These are phyloP conservation scores for Oxystoma pomonae DNA, from an alignment of 2,888 invertebrate species.

Conservation along the genomic window DNA sequence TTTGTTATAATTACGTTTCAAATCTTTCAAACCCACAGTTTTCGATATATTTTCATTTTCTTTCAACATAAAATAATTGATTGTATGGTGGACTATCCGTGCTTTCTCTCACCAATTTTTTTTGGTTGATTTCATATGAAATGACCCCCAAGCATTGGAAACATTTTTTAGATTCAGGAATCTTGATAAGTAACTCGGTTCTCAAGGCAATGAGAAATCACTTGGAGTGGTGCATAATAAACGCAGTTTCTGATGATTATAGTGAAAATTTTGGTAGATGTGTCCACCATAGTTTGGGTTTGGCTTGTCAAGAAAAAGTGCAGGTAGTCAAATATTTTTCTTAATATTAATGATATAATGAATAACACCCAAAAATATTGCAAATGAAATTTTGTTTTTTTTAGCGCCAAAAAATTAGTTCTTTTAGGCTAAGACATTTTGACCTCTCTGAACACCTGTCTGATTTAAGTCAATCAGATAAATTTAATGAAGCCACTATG, in stretches of 20 bases:
- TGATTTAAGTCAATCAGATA: constrained; percentile 43
- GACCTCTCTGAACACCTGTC: constrained; percentile 46
- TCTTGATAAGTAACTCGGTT: constrained; percentile 84
- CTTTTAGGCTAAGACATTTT: constrained; percentile 48
- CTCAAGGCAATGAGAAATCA: constrained; percentile 71
- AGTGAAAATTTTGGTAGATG: constrained; percentile 89
- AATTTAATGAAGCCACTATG: constrained; percentile 58
- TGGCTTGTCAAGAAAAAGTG: constrained; percentile 55
- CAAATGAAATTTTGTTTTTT: constrained; percentile 33
- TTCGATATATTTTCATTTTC: too few species aligned
- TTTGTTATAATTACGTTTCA: background rate
- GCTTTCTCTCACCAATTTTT: too few species aligned
- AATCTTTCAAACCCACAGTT: too few species aligned
- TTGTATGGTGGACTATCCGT: too few species aligned
- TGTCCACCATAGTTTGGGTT: constrained; percentile 65
- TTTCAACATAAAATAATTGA: too few species aligned
- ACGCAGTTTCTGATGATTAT: constrained; percentile 76
- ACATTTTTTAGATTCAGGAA: constrained; percentile 64
- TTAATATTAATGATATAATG: background rate
- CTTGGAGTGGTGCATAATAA: constrained; percentile 87
- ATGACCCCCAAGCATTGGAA: constrained; percentile 1
- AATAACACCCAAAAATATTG: background rate
- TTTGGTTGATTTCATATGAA: constrained; percentile 1
- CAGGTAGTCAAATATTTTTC: constrained; percentile 53
- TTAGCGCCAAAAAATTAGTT: constrained; percentile 45